These are phyloP conservation scores for Meles meles DNA, from an alignment of 2,113 vertebrate species.

Conservation along the genomic window DNA sequence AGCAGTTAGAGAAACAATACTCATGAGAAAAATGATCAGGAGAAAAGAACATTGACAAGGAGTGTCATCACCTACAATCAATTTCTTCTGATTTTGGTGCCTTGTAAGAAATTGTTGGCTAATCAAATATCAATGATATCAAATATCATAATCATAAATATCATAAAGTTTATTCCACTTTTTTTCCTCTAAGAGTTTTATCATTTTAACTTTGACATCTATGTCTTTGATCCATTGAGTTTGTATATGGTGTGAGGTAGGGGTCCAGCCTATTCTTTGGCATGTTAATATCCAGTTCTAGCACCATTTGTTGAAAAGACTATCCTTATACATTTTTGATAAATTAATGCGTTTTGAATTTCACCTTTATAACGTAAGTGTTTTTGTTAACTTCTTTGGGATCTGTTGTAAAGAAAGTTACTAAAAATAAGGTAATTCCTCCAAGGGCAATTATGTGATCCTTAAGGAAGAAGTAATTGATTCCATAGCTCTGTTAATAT, in stretches of 20 bases:
- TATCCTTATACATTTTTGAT: background rate
- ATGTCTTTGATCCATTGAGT: background rate
- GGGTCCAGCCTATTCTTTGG: background rate
- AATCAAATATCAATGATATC: background rate
- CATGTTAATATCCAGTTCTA: background rate
- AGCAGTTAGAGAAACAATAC: background rate
- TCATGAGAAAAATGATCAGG: background rate
- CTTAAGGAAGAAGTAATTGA: background rate
- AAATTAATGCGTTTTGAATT: slow-evolving; percentile 10
- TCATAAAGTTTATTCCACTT: background rate
- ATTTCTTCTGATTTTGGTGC: background rate
- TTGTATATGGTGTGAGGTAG: background rate
- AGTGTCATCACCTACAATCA: too few species aligned
- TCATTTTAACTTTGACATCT: background rate
- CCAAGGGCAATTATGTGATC: background rate
- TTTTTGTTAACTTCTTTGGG: background rate
- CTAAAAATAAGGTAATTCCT: background rate
- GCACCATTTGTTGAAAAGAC: slow-evolving; percentile 16
- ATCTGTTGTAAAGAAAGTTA: background rate
- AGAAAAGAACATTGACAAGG: background rate
- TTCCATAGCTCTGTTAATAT: background rate
- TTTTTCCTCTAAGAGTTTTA: background rate
- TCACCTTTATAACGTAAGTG: background rate
- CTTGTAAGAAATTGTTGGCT: background rate
- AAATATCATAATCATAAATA: background rate